These are phyloP conservation scores for Netelia fuscicornis DNA, from an alignment of 2,888 invertebrate genomes.

Conservation along the genomic window DNA sequence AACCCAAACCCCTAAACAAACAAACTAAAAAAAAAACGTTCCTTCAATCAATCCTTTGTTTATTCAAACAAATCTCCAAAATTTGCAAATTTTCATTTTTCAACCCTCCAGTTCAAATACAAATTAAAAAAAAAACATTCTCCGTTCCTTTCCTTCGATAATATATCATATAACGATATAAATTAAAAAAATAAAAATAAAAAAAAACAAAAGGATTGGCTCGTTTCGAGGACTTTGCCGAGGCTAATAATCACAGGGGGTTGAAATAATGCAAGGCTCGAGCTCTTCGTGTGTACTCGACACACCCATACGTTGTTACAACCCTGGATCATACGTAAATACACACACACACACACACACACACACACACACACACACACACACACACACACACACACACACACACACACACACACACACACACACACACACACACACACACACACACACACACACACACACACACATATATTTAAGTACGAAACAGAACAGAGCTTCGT, in stretches of 20 bases:
- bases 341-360: no score
- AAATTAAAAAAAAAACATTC: background rate
- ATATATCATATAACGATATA: no score
- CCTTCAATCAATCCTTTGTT: background rate
- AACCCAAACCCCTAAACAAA: no score
- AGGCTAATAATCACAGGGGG: conserved; percentile 40
- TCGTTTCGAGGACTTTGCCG: conserved; percentile 37
- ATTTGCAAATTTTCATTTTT: background rate
- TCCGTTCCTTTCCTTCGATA: no score
- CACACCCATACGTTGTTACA: conserved; percentile 27
- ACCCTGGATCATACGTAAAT: background rate
- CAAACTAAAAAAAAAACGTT: conserved; percentile 2
- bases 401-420: no score
- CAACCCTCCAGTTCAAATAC: no score
- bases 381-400: no score
- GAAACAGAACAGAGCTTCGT: background rate
- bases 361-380: no score
- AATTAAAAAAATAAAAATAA: background rate
- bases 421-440: no score
- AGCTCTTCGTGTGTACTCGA: conserved; percentile 33
- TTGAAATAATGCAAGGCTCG: conserved; percentile 21
- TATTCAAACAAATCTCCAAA: background rate
- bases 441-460: no score
- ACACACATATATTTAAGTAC: background rate
- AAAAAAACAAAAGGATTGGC: conserved; percentile 19